Evolutionary conservation across 2,797 vertebrate genomes (phyloP).

Genomic region (Anguilla megastoma): DNA sequence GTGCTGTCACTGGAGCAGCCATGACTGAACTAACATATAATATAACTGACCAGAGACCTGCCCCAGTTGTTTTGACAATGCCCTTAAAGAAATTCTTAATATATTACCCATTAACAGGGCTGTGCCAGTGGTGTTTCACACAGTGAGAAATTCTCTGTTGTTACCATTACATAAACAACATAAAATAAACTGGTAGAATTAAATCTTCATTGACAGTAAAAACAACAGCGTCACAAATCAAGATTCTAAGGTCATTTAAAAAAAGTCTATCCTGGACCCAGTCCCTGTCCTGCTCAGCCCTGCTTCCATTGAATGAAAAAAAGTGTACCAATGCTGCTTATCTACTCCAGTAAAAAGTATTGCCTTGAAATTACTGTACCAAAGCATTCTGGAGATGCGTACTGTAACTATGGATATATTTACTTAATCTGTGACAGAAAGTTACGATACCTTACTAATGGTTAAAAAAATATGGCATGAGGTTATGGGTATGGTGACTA

Average conservation of each 20-base stretch:
- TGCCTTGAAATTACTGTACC: neutral
- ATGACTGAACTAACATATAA: neutral
- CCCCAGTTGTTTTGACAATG: constrained; percentile 40
- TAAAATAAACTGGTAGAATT: neutral
- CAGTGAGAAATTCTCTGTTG: constrained; percentile 25
- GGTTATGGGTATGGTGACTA: neutral
- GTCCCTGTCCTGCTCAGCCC: neutral
- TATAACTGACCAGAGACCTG: constrained; percentile 33
- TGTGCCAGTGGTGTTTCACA: constrained; percentile 26
- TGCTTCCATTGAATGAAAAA: too few relatives aligned
- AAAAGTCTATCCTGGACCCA: neutral
- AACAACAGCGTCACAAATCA: neutral
- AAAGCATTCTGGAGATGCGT: neutral
- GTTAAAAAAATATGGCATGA: neutral
- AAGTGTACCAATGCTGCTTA: constrained; percentile 1
- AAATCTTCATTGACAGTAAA: neutral
- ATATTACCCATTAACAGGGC: constrained; percentile 25
- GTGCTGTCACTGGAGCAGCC: neutral
- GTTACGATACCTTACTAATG: neutral
- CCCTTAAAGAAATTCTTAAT: constrained; percentile 26
- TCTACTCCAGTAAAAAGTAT: constrained; percentile 9
- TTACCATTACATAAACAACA: constrained; percentile 7
- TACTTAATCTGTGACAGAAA: neutral
- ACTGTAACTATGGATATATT: neutral
- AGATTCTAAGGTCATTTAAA: neutral